Conservation (phyloP, 2,888 invertebrate genomes). For the Dicyrtomina minuta region DNA sequence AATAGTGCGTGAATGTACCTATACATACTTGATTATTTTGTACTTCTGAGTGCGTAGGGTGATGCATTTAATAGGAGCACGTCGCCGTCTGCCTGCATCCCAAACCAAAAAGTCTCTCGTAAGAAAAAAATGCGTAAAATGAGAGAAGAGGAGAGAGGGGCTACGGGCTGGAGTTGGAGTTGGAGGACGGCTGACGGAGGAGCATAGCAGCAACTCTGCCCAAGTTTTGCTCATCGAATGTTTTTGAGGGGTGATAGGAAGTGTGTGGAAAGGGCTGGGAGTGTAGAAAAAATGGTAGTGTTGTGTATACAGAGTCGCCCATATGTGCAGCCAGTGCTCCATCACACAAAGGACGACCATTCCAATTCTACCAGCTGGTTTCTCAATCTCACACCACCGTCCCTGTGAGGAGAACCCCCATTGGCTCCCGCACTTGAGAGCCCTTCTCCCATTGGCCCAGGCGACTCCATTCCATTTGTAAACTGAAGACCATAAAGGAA, state of each 20-base stretch:
- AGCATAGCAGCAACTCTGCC: background rate
- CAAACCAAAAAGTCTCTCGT: background rate
- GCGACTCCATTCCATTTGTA: background rate
- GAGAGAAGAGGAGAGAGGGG: background rate
- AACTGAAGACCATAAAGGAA: background rate
- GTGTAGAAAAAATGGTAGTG: background rate
- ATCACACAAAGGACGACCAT: background rate
- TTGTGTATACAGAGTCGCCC: background rate
- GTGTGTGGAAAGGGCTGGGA: background rate
- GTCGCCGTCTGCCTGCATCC: constrained; percentile 16
- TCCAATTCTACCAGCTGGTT: constrained; percentile 18
- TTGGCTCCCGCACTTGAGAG: background rate
- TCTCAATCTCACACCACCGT: no score
- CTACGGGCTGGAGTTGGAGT: background rate
- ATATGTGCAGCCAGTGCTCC: background rate
- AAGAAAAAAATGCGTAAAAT: constrained; percentile 7
- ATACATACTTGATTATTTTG: no score
- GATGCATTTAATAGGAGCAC: background rate
- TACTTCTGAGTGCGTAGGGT: no score
- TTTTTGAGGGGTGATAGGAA: constrained; percentile 6
- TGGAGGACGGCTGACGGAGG: background rate
- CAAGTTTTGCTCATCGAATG: background rate
- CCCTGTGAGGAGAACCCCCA: background rate
- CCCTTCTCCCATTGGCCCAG: background rate
- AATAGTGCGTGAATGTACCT: no score